A percentile compares a stretch with the other conserved stretches of the same genome.
These are phyloP conservation scores for Danaus chrysippus DNA, from an alignment of 2,888 invertebrate genomes.

Conservation along the genomic window DNA sequence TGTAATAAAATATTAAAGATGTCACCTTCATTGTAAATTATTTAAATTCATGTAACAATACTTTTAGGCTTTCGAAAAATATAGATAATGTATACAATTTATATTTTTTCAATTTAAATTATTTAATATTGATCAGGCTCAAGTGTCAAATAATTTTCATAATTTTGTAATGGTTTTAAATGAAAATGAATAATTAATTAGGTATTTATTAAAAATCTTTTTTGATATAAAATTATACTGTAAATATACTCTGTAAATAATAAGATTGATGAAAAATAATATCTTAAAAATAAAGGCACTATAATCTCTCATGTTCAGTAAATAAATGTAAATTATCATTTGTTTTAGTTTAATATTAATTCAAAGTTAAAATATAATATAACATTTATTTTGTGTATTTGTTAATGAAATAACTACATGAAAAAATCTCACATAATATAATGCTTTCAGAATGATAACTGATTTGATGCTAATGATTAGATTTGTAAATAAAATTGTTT, in stretches of 20 bases:
- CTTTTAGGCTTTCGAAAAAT: not conserved
- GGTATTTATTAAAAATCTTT: not conserved
- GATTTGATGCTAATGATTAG: not conserved
- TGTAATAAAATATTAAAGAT: no score
- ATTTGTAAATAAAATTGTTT: not conserved
- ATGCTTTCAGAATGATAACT: no score
- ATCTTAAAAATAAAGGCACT: not conserved
- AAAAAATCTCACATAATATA: no score
- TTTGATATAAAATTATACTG: not conserved
- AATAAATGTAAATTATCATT: no score
- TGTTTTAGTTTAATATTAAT: no score
- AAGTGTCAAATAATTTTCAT: conserved; percentile 1
- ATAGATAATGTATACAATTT: not conserved
- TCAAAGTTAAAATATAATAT: no score
- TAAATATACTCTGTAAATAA: conserved; percentile 4
- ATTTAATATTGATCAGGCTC: not conserved
- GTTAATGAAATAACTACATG: no score
- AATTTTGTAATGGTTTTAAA: not conserved
- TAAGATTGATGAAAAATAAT: not conserved
- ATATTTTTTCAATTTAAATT: not conserved
- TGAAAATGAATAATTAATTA: no score
- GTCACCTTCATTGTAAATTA: no score
- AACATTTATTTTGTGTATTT: no score
- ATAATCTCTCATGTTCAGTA: no score
- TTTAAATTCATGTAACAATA: no score